Evolutionary conservation across 2,797 vertebrate species (phyloP).

Genomic region (Phylloscopus collybita): DNA sequence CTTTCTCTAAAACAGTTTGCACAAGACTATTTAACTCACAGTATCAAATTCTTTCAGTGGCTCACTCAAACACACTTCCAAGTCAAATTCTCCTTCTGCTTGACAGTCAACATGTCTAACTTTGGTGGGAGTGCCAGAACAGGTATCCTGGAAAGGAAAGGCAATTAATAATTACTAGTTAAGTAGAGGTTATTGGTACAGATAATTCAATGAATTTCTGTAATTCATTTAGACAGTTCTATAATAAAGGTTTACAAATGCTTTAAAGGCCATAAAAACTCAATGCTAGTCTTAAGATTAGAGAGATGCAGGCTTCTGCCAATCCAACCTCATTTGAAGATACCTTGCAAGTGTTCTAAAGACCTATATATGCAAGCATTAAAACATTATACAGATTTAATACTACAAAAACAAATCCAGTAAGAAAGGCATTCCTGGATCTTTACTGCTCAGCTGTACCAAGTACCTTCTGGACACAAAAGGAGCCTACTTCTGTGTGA

Average conservation of each 20-base stretch:
- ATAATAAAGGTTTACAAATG: not conserved
- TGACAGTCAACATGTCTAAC: constrained; percentile 75
- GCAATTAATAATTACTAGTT: not conserved
- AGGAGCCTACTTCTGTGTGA: not conserved
- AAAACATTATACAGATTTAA: not conserved
- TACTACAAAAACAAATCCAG: not conserved
- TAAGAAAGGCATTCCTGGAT: not conserved
- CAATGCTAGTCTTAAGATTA: not conserved
- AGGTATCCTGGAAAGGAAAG: constrained; percentile 73
- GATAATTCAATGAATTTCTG: not conserved
- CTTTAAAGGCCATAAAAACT: not conserved
- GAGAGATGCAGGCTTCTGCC: not conserved
- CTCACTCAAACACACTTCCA: constrained; percentile 77
- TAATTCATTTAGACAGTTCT: not conserved
- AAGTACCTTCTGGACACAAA: not conserved
- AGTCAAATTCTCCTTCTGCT: constrained; percentile 73
- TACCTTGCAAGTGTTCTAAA: not conserved
- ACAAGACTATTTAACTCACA: constrained; percentile 53
- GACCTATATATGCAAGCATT: not conserved
- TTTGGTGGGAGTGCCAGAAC: constrained; percentile 82
- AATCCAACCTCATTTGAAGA: not conserved
- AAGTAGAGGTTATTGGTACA: not conserved
- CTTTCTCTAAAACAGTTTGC: not conserved
- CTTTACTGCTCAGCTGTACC: not conserved
- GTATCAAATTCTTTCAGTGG: constrained; percentile 67